Percentiles rank a stretch among this genome's conserved stretches.
phyloP scores from a whole-genome alignment of 2,797 vertebrate genomes.

The Mus caroli region DNA sequence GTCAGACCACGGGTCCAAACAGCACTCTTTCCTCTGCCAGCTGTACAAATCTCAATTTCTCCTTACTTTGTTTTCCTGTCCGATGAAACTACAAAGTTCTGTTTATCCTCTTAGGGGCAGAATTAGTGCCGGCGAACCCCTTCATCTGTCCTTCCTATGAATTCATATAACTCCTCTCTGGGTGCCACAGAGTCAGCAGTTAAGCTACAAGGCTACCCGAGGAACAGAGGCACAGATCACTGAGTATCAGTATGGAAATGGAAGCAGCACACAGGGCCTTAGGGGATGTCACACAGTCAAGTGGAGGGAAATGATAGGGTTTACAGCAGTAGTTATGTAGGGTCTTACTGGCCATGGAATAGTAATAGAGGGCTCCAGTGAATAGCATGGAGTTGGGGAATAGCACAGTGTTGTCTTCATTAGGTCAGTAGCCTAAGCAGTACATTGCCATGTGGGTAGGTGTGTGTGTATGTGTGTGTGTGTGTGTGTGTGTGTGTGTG shows the following conservation, averaged over 20 bases:
- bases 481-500: not conserved
- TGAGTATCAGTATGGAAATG: rapidly evolving
- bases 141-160: not conserved
- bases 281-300: rapidly evolving
- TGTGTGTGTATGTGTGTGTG: not conserved
- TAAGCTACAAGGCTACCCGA: rapidly evolving
- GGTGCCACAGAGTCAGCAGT: not conserved
- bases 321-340: not conserved
- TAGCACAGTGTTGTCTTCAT: not conserved
- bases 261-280: rapidly evolving
- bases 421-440: not conserved
- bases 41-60: not conserved
- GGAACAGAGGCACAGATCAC: not conserved
- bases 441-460: too few relatives aligned
- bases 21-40: not conserved
- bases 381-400: not conserved
- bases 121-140: not conserved
- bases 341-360: not conserved
- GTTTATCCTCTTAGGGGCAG: not conserved
- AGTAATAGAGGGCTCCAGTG: not conserved
- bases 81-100: not conserved
- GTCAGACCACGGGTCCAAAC: not conserved
- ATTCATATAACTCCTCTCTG: not conserved
- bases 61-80: not conserved
- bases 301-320: not conserved